Percentiles rank a stretch among this genome's conserved stretches.
These are phyloP conservation scores for Sycophila texana DNA, from an alignment of 2,888 invertebrate genomes.

Conservation along the genomic window DNA sequence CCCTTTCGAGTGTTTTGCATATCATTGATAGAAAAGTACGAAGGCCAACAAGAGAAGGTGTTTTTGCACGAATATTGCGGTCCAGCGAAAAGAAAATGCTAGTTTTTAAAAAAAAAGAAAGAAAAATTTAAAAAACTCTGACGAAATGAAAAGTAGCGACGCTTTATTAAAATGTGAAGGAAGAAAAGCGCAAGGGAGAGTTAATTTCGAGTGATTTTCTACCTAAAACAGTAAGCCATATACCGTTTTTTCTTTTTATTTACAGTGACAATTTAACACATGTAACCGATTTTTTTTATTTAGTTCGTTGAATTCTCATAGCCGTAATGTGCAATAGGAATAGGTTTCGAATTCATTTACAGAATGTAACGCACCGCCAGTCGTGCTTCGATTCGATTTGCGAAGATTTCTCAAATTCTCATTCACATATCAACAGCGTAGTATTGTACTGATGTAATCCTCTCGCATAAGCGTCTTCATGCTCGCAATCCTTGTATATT, in stretches of 20 bases:
- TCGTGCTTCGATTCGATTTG: conserved; percentile 52
- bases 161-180: conserved; percentile 37
- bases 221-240: conserved; percentile 11
- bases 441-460: conserved; percentile 58
- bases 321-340: conserved; percentile 26
- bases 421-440: conserved; percentile 57
- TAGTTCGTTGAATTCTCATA: conserved; percentile 27
- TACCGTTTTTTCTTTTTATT: conserved; percentile 25
- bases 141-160: conserved; percentile 46
- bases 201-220: conserved; percentile 31
- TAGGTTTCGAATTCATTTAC: conserved; percentile 44
- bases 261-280: conserved; percentile 13
- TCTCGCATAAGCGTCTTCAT: conserved; percentile 47
- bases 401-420: conserved; percentile 53
- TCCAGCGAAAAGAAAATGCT: not conserved
- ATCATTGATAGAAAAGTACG: conserved; percentile 27
- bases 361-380: conserved; percentile 39
- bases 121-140: not conserved
- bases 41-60: conserved; percentile 8
- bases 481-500: conserved; percentile 5
- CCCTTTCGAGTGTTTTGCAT: conserved; percentile 50
- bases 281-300: conserved; percentile 37
- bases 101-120: conserved; percentile 14
- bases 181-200: conserved; percentile 21
- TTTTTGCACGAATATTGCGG: conserved; percentile 41